Base-by-base conservation (phyloP, 2,888 invertebrate species). In the Drosophila koepferae region DNA sequence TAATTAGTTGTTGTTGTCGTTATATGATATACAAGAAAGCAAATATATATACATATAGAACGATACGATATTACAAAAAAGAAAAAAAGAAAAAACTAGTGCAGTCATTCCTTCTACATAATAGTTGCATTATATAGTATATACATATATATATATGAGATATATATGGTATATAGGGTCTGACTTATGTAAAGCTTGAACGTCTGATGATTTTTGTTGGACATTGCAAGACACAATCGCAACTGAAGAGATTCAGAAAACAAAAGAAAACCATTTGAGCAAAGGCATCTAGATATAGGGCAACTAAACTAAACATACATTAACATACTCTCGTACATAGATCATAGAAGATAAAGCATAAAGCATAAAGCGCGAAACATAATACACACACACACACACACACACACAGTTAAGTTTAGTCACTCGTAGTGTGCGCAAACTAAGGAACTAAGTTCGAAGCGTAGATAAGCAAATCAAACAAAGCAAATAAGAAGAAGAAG, bases 221-320 rank as follows among this genome's bases (percentile, higher is more conserved):
- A 67, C 90, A 86, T 90, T 90, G 86, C 86, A 87, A 86, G 89
- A 90, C 80, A 87, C 86, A 87, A 87, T 87, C 86, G 86, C 90
- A 87, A 71, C 54, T 68, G 86, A 81, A 74, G 75, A 54, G 66
- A 69, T 78, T 31, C 34, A 55, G 36, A 14, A 55, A 49, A 40
- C 38, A 63, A 55, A 18, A 41, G 23, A 44, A 58, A 58, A 53
- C 40, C 38, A 64, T 20, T 36, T 51, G 55, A 51, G 48, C 43
- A 48, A 55, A 31, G 51, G 58, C 40, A 36, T 40, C 31, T 51
- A 66, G 38, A 48, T 73, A 59, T 51, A 51, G 49, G 58, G 34
- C 34, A 53, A 63, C 58, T 59, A 63, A 62, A 59, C 48, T 49
- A 71, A 71, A 63, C 23, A 40, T 40, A 54, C 70, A 59, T 63